Conservation (phyloP, 2,113 vertebrate genomes). For the Gavia stellata region DNA sequence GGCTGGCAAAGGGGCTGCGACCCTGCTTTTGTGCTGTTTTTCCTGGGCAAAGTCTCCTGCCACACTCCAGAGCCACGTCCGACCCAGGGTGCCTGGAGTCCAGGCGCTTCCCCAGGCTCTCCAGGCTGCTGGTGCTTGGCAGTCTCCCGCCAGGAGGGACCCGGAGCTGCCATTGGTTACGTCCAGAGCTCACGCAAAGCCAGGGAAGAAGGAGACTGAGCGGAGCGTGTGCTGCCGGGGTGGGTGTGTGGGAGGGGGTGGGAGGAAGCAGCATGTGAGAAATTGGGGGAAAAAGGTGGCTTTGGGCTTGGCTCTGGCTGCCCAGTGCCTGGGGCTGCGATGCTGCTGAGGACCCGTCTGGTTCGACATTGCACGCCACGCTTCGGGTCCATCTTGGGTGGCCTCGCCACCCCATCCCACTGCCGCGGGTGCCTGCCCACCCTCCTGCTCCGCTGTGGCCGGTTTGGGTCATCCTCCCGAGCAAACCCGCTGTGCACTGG, state of each 20-base stretch:
- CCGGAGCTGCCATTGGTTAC: not conserved
- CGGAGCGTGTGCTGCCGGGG: not conserved
- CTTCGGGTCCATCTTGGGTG: not conserved
- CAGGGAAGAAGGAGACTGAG: not conserved
- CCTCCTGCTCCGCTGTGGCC: not conserved
- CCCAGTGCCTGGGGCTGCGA: not conserved
- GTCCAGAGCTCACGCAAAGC: not conserved
- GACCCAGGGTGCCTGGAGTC: not conserved
- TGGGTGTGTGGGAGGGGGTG: not conserved
- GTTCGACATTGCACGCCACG: rapidly evolving
- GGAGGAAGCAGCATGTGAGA: not conserved
- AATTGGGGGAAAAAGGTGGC: rapidly evolving
- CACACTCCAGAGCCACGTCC: not conserved
- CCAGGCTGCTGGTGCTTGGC: rapidly evolving
- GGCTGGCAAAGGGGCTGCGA: not conserved
- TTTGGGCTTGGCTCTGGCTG: not conserved
- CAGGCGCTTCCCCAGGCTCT: not conserved
- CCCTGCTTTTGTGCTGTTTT: not conserved
- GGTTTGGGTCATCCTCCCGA: rapidly evolving
- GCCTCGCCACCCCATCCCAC: not conserved
- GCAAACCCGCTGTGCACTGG: not conserved
- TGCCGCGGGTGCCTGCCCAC: not conserved
- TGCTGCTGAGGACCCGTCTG: not conserved
- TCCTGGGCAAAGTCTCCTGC: not conserved
- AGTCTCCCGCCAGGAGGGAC: not conserved